Percentiles rank a stretch among this genome's conserved stretches.
Conservation (phyloP, 2,888 invertebrate species). For the Synergus japonicus region DNA sequence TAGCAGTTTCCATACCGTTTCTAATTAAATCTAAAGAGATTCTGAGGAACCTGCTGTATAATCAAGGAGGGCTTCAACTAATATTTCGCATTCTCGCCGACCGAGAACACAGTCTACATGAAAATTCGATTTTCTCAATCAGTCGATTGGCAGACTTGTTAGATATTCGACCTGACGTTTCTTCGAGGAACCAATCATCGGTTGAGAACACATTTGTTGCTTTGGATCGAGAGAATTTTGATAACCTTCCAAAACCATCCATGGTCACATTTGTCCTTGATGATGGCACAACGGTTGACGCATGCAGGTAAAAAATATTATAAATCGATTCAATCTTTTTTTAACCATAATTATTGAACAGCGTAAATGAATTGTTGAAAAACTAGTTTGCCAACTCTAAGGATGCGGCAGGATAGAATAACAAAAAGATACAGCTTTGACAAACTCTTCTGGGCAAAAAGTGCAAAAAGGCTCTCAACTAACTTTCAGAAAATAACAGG, state of each 20-base stretch:
- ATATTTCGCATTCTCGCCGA: conserved; percentile 68
- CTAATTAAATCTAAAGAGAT: conserved; percentile 65
- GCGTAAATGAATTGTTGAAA: too few species aligned
- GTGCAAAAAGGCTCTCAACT: too few species aligned
- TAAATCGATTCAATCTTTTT: neutral
- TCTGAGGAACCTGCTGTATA: conserved; percentile 63
- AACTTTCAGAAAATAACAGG: too few species aligned
- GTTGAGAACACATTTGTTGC: conserved; percentile 66
- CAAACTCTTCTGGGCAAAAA: too few species aligned
- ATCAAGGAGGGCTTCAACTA: conserved; percentile 67
- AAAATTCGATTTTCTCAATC: conserved; percentile 70
- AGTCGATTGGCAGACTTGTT: conserved; percentile 67
- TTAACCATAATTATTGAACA: too few species aligned
- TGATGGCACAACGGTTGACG: conserved; percentile 81
- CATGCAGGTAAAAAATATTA: conserved; percentile 73
- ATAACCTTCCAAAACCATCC: conserved; percentile 57
- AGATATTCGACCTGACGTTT: conserved; percentile 61
- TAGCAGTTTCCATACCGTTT: conserved; percentile 74
- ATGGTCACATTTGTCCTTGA: conserved; percentile 83
- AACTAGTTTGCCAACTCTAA: too few species aligned
- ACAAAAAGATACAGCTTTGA: too few species aligned
- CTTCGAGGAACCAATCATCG: conserved; percentile 71
- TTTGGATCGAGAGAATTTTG: conserved; percentile 42
- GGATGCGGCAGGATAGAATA: too few species aligned
- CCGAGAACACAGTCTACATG: conserved; percentile 63